Percentiles rank a stretch among this genome's conserved stretches.
phyloP scores from a whole-genome alignment of 2,888 invertebrate genomes.

The Yponomeuta plumbellus region DNA sequence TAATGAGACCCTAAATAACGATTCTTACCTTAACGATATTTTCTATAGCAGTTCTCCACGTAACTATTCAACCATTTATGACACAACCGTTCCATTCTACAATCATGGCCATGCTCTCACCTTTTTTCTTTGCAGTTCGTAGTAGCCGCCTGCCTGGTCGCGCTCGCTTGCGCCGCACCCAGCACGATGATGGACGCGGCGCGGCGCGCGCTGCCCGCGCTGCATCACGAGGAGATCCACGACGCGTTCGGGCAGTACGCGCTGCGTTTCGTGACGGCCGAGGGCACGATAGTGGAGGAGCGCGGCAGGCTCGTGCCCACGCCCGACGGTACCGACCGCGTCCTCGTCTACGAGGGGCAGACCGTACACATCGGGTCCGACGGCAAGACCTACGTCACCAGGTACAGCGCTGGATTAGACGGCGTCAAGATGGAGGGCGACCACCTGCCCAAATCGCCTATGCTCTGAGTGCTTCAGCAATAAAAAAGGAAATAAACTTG shows the following conservation, averaged over 20 bases:
- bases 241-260: conserved; percentile 46
- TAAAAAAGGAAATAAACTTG: neutral
- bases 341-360: conserved; percentile 46
- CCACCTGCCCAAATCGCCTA: conserved; percentile 36
- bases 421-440: conserved; percentile 41
- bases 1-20: neutral
- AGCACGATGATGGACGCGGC: neutral
- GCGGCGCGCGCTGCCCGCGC: conserved; percentile 35
- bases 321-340: conserved; percentile 34
- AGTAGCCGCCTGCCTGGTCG: conserved; percentile 9
- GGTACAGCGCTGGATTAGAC: conserved; percentile 45
- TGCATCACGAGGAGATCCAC: conserved; percentile 42
- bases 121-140: neutral
- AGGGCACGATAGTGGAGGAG: conserved; percentile 46
- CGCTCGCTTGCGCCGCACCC: conserved; percentile 3
- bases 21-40: neutral
- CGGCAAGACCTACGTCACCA: conserved; percentile 48
- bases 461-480: conserved; percentile 12
- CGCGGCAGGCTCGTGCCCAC: conserved; percentile 44
- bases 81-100: neutral
- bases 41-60: too few species aligned
- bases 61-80: neutral
- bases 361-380: conserved; percentile 46
- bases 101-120: neutral
- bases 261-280: conserved; percentile 49